Percentiles rank a stretch among this genome's conserved stretches.
These are phyloP conservation scores for Semaprochilodus insignis DNA, from an alignment of 2,797 vertebrate species.

Conservation along the genomic window DNA sequence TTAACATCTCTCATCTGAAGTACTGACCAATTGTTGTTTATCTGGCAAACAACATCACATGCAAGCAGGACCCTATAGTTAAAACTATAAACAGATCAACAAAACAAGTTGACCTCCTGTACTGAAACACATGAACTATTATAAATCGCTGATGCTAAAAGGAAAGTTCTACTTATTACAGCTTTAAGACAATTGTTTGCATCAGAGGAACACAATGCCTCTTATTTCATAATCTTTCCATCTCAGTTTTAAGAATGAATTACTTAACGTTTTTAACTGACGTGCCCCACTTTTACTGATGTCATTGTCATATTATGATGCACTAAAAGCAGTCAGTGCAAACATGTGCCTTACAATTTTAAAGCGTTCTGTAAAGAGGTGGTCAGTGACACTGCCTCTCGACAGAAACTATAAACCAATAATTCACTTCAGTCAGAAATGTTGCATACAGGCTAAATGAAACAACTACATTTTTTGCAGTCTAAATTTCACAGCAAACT, in stretches of 20 bases:
- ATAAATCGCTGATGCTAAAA: too few relatives aligned
- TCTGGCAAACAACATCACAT: too few relatives aligned
- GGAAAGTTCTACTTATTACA: too few relatives aligned
- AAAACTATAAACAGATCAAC: too few relatives aligned
- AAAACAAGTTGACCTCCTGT: too few relatives aligned
- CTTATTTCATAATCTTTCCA: neutral
- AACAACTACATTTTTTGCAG: neutral
- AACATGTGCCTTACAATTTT: neutral
- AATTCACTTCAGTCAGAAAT: neutral
- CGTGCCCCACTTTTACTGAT: neutral
- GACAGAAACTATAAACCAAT: too few relatives aligned
- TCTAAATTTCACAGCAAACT: neutral
- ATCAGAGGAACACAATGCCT: too few relatives aligned
- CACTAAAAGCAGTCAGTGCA: neutral
- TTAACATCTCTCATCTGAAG: too few relatives aligned
- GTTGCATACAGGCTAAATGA: neutral
- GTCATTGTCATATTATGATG: neutral
- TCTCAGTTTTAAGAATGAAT: neutral
- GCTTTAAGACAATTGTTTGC: too few relatives aligned
- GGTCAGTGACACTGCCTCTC: neutral
- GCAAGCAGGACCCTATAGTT: too few relatives aligned
- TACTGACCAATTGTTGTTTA: too few relatives aligned
- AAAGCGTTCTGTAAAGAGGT: neutral
- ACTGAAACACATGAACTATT: too few relatives aligned
- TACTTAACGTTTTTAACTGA: neutral